Conservation (phyloP, 1,140 invertebrate species). For the Drepana arcuata region DNA sequence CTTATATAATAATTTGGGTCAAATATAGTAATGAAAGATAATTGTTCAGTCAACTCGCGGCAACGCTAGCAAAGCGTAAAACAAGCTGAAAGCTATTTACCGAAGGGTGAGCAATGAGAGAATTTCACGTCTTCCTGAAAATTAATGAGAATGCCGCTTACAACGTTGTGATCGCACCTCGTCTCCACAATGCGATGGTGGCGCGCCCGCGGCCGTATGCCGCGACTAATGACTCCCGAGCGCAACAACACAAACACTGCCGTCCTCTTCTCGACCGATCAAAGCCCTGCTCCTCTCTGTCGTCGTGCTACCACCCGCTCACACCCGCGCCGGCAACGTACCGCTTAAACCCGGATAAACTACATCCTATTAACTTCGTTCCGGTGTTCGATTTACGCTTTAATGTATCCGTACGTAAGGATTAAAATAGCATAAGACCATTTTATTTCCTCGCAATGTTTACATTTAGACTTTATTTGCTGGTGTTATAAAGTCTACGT, state of each 20-base stretch:
- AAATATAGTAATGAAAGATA: no score
- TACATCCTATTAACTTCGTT: slow-evolving; percentile 68
- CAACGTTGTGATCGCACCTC: slow-evolving; percentile 47
- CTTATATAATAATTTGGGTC: neutral
- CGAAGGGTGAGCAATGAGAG: slow-evolving; percentile 42
- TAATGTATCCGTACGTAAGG: slow-evolving; percentile 51
- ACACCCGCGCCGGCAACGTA: slow-evolving; percentile 57
- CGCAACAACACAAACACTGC: slow-evolving; percentile 46
- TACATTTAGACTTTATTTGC: slow-evolving; percentile 45
- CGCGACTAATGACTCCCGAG: slow-evolving; percentile 47
- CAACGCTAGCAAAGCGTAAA: slow-evolving; percentile 31
- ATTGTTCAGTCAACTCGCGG: no score
- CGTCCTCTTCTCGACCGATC: slow-evolving; percentile 32
- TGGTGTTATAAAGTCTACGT: slow-evolving; percentile 50
- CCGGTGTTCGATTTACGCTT: slow-evolving; percentile 61
- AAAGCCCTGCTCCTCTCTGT: slow-evolving; percentile 29
- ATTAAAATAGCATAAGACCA: slow-evolving; percentile 58
- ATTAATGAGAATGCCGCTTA: slow-evolving; percentile 63
- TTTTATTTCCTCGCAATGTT: slow-evolving; percentile 31
- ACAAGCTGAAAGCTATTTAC: slow-evolving; percentile 49
- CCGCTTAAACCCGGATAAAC: slow-evolving; percentile 65
- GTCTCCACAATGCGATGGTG: slow-evolving; percentile 47
- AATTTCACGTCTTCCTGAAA: slow-evolving; percentile 63
- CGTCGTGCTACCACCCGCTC: slow-evolving; percentile 36
- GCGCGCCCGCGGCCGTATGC: slow-evolving; percentile 34